A percentile compares a stretch with the other conserved stretches of the same genome.
Evolutionary conservation across 53 echinoderm and acorn worm species (phyloP).

Genomic region (Actinopyga echinites): DNA sequence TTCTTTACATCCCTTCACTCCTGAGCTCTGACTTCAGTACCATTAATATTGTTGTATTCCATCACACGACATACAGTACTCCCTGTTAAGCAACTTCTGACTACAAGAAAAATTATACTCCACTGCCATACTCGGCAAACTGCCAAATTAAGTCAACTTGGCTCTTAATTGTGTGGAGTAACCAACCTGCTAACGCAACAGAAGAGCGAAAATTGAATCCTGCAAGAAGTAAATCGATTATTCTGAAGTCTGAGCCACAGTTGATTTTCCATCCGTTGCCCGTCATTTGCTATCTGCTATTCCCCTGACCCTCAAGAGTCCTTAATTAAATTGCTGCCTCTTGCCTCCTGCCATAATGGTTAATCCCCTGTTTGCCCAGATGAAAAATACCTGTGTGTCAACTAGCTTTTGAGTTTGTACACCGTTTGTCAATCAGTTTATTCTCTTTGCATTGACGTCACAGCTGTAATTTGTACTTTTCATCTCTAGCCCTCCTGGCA

Average conservation of each 20-base stretch:
- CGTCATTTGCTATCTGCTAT: too few relatives aligned
- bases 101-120: too few relatives aligned
- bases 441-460: conserved; percentile 23
- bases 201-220: too few relatives aligned
- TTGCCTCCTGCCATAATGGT: background rate
- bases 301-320: background rate
- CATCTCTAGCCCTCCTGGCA: conserved; percentile 9
- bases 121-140: too few relatives aligned
- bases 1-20: too few relatives aligned
- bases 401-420: conserved; percentile 3
- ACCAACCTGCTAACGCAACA: too few relatives aligned
- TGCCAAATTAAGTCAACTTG: too few relatives aligned
- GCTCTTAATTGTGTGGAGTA: too few relatives aligned
- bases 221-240: background rate
- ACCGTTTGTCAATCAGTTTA: conserved; percentile 29
- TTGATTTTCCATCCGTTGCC: background rate
- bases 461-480: background rate
- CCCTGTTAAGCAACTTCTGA: too few relatives aligned
- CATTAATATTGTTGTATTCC: too few relatives aligned
- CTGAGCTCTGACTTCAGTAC: too few relatives aligned
- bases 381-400: background rate
- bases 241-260: background rate
- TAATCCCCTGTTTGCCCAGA: conserved; percentile 13
- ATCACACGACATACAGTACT: too few relatives aligned
- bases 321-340: conserved; percentile 23